A percentile compares a stretch with the other conserved stretches of the same genome.
phyloP scores from a whole-genome alignment of 2,113 vertebrate genomes.

The Gopherus flavomarginatus region DNA sequence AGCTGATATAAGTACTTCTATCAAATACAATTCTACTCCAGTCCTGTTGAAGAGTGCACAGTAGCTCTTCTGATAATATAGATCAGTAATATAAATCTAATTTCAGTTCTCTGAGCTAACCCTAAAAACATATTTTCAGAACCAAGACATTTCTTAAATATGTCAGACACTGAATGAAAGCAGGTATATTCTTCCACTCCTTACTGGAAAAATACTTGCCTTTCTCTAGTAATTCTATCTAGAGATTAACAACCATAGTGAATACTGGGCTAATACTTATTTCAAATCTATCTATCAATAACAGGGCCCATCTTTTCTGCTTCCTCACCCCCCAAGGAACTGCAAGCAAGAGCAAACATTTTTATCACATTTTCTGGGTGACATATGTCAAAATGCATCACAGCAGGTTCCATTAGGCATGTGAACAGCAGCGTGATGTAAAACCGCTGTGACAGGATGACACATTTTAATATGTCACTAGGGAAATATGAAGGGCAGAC shows the following conservation, averaged over 20 bases:
- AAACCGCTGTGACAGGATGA: not conserved
- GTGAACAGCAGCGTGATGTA: not conserved
- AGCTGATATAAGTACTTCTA: not conserved
- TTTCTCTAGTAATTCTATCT: not conserved
- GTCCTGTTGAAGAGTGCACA: not conserved
- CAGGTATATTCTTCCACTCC: not conserved
- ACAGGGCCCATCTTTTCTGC: not conserved
- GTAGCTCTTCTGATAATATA: not conserved
- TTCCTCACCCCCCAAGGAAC: not conserved
- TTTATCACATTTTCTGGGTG: not conserved
- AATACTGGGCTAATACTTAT: not conserved
- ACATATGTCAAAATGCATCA: not conserved
- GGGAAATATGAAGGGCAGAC: not conserved
- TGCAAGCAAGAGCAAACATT: not conserved
- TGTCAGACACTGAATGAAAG: not conserved
- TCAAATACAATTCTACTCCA: fast-evolving
- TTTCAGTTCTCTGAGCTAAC: not conserved
- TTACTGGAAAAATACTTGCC: not conserved
- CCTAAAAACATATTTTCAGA: not conserved
- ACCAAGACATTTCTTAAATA: not conserved
- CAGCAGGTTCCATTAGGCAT: not conserved
- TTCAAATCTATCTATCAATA: not conserved
- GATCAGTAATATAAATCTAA: not conserved
- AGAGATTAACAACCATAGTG: not conserved
- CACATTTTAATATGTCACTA: not conserved